phyloP scores from a whole-genome alignment of 2,797 vertebrate species.

The Pseudochromis fuscus region DNA sequence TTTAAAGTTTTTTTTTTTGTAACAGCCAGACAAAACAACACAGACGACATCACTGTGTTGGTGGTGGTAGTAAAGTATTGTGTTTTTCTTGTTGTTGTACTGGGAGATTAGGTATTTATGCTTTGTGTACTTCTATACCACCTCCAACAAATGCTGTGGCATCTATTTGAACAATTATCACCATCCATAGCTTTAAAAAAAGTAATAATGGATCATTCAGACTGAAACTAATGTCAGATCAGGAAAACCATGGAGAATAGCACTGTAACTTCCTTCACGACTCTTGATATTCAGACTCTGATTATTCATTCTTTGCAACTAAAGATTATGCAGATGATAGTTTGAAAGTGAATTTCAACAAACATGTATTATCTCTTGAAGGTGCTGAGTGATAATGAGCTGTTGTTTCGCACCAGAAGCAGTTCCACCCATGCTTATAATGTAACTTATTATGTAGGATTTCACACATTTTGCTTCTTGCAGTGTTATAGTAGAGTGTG shows the following conservation, averaged over 20 bases:
- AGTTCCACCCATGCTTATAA: not conserved
- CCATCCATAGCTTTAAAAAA: too few relatives aligned
- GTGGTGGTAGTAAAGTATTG: too few relatives aligned
- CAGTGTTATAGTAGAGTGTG: not conserved
- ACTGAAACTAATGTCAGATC: not conserved
- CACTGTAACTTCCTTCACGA: not conserved
- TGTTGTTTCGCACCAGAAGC: not conserved
- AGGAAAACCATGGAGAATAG: not conserved
- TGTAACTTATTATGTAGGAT: not conserved
- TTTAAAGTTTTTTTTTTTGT: too few relatives aligned
- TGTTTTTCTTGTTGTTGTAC: not conserved
- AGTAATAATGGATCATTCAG: not conserved
- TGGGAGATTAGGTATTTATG: not conserved
- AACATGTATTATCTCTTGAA: slow-evolving; percentile 9
- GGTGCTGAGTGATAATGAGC: not conserved
- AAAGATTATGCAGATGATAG: not conserved
- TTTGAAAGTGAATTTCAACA: not conserved
- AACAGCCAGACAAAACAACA: too few relatives aligned
- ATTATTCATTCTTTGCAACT: not conserved
- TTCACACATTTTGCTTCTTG: not conserved
- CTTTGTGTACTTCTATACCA: not conserved
- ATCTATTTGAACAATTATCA: not conserved
- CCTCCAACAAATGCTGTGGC: not conserved
- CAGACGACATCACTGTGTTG: too few relatives aligned
- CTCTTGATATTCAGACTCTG: not conserved